phyloP scores from a whole-genome alignment of 2,797 vertebrate species.

The Fratercula arctica region DNA sequence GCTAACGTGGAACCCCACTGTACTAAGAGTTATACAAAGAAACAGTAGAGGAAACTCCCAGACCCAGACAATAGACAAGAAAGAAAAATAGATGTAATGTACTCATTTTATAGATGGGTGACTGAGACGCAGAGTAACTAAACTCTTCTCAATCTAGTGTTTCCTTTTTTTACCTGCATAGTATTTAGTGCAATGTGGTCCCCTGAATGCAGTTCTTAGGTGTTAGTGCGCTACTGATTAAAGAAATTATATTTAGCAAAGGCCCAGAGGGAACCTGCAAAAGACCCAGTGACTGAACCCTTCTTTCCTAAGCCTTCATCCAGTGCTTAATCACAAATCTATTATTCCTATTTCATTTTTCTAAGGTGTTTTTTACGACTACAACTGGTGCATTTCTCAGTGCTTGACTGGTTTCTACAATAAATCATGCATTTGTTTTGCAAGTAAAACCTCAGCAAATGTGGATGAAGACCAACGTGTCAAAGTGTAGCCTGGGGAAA shows the following conservation, averaged over 20 bases:
- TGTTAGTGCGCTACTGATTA: not conserved
- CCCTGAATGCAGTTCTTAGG: not conserved
- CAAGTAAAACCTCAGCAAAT: not conserved
- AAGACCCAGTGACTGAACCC: not conserved
- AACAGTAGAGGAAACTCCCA: not conserved
- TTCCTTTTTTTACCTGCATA: not conserved
- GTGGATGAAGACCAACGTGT: not conserved
- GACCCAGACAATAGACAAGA: not conserved
- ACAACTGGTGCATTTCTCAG: not conserved
- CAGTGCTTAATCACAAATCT: not conserved
- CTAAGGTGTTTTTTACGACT: not conserved
- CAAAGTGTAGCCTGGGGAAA: not conserved
- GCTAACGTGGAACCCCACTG: not conserved
- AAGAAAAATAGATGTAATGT: not conserved
- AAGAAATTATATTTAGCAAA: not conserved
- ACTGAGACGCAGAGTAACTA: not conserved
- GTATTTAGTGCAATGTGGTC: not conserved
- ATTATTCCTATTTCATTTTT: not conserved
- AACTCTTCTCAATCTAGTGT: not conserved
- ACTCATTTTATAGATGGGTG: not conserved
- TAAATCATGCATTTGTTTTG: not conserved
- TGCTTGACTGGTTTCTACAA: not conserved
- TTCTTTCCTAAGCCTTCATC: not conserved
- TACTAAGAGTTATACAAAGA: not conserved
- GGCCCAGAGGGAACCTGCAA: not conserved